Evolutionary conservation across 2,888 invertebrate species (phyloP), one percentile per base, ranked within the genome.

Genomic region (Timema podura): DNA sequence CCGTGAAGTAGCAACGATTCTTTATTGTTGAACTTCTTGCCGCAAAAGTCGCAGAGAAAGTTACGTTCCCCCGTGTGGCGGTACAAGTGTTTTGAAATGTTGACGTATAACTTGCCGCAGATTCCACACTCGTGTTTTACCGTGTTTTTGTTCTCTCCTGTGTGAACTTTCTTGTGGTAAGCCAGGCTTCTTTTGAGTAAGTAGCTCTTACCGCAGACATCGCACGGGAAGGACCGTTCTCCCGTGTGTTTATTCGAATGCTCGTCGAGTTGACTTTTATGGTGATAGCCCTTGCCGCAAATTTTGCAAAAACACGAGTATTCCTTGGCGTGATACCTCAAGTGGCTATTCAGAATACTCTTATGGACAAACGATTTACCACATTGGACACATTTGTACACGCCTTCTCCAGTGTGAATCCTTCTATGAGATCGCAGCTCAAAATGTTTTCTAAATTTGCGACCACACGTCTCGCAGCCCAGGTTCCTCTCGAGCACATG

Each of bases 401-500:
- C 79, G 72, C 81, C 80, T 68, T 81, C 80, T 11, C 81, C 80
- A 2, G 80, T 81, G 74, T 82, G 82, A 46, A 79, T 79, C 13
- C 81, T 75, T 77, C 79, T 80, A 71, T 82, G 82, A 16, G 80
- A 79, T 1, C 79, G 79, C 59, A 82, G 74, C 69, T 81, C 67
- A 61, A 70, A 67, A 0, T 69, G 48, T 8, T 67, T 67, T 51
- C 70, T 71, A 57, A 73, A 87, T 80, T 84, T 80, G 72, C 84
- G 83, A 70, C 85, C 84, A 77, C 88, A 88, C 76, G 83, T 83
- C 48, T 74, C 76, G 78, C 87, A 88, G 7, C 82, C 80, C 78
- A 84, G 82, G 0, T 65, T 68, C 7, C 69, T 65, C 45, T 71
- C 69, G n/a, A 67, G 64, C 9, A 64, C 65, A 47, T 71, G 68